Evolutionary conservation across 2,888 invertebrate genomes (phyloP), one percentile per base, ranked within the genome.

Genomic region (Nesidiocoris tenuis): DNA sequence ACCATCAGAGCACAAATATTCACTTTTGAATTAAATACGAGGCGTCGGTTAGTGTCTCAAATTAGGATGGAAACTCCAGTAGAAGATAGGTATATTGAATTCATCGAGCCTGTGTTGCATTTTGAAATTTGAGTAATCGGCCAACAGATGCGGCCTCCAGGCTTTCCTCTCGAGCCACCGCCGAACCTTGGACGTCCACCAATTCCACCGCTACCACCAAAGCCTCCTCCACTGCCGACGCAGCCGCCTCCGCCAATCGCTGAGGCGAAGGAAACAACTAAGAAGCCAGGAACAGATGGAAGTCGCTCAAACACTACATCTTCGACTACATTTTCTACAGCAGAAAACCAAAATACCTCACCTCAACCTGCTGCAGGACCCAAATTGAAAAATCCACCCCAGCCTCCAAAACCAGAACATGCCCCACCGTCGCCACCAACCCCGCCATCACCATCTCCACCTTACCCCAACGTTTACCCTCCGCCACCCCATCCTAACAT

Each of bases 131-230:
- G n/a, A n/a, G n/a, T n/a, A n/a, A n/a, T n/a, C n/a, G n/a, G n/a
- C n/a, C n/a, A n/a, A n/a, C 39, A 39, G 39, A 39, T 39, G 12
- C 39, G 39, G 12, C 76, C 77, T 78, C 84, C 2, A 74, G 78
- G 16, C 79, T 81, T 19, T 80, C 63, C 70, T n/a, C 64, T 71
- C 1, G 61, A 57, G 19, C 78, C 78, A 1, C 80, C 79, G 80
- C 3, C 80, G 81, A 1, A 77, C 81, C 21, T 78, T 80, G 82
- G 56, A 74, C 77, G 12, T 80, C 81, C 17, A 80, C 56, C 61
- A n/a, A 66, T 64, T 7, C 70, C 71, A 25, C 74, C 74, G 23
- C 75, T 81, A 77, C 77, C 78, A 0, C 80, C 79, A 80, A 81
- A 1, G 77, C 81, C 25, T 77, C 81, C 12, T 76, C 80, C 12